These are phyloP conservation scores for Drosophila takahashii DNA, from an alignment of 1,140 invertebrate genomes.

Conservation along the genomic window DNA sequence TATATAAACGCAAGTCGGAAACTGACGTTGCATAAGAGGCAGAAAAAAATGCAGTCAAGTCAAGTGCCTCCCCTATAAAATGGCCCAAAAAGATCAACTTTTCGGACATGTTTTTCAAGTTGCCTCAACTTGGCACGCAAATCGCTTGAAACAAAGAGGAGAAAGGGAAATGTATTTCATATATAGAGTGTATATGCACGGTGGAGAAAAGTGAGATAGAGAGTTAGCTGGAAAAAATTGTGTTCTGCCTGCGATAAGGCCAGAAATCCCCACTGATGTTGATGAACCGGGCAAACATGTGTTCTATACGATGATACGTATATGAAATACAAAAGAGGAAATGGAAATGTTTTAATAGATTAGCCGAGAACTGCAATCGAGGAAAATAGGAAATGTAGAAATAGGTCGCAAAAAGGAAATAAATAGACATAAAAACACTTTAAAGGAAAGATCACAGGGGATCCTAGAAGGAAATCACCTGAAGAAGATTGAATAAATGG, in stretches of 20 bases:
- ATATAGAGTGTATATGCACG: background rate
- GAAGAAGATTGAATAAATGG: too few species aligned
- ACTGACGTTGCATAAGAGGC: conserved; percentile 36
- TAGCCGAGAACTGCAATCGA: background rate
- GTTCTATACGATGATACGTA: conserved; percentile 2
- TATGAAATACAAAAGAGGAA: conserved; percentile 18
- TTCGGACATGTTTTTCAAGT: conserved; percentile 45
- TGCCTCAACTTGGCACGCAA: conserved; percentile 40
- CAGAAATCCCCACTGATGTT: conserved; percentile 1
- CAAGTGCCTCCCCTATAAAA: conserved; percentile 15
- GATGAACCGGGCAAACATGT: conserved; percentile 12
- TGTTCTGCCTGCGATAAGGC: conserved; percentile 19
- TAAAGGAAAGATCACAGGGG: background rate
- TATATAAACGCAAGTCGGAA: conserved; percentile 28
- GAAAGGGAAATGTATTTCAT: background rate
- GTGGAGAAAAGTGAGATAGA: background rate
- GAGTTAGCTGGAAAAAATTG: background rate
- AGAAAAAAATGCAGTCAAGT: conserved; percentile 45
- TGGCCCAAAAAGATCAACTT: conserved; percentile 44
- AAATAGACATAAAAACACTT: background rate
- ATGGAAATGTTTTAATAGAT: conserved; percentile 27
- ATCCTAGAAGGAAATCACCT: too few species aligned
- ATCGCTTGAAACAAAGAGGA: conserved; percentile 16
- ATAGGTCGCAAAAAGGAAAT: background rate
- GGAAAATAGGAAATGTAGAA: background rate